A percentile compares a stretch with the other conserved stretches of the same genome.
Conservation (phyloP, 2,888 invertebrate species). For the Halocaridina rubra region DNA sequence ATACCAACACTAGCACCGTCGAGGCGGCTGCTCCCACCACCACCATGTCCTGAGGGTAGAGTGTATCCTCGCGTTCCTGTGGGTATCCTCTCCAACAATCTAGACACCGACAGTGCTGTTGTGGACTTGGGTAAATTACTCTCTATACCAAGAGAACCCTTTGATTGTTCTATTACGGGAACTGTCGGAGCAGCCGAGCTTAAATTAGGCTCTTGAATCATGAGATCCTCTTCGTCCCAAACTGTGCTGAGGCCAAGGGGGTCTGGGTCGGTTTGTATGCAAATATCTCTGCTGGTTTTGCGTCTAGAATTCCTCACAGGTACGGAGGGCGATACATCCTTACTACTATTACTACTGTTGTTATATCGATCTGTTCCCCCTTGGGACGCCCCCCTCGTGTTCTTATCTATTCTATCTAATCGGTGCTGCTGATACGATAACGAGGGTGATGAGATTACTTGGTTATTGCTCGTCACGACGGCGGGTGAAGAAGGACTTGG, state of each 20-base stretch:
- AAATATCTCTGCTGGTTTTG: slow-evolving; percentile 40
- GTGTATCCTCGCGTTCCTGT: slow-evolving; percentile 22
- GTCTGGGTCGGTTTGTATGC: slow-evolving; percentile 55
- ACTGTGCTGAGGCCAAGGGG: not conserved
- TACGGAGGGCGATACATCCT: not conserved
- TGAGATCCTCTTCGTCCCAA: not conserved
- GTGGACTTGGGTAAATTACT: not conserved
- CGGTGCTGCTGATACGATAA: slow-evolving; percentile 25
- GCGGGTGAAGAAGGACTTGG: slow-evolving; percentile 4
- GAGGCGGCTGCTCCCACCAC: slow-evolving; percentile 14
- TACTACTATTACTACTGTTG: not conserved
- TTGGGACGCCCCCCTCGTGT: not conserved
- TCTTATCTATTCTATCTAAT: not conserved
- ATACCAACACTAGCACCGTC: slow-evolving; percentile 13
- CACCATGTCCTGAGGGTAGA: slow-evolving; percentile 16
- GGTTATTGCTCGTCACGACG: not conserved
- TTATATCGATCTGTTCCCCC: not conserved
- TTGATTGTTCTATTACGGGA: not conserved
- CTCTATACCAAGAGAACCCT: not conserved
- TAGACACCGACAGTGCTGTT: not conserved
- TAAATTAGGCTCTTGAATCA: not conserved
- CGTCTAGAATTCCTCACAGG: not conserved
- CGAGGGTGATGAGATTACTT: slow-evolving; percentile 16
- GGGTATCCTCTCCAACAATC: not conserved
- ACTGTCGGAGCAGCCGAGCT: not conserved